Evolutionary conservation across 2,888 invertebrate species (phyloP), one percentile per base, ranked within the genome.

Genomic region (Epinotia bilunana): DNA sequence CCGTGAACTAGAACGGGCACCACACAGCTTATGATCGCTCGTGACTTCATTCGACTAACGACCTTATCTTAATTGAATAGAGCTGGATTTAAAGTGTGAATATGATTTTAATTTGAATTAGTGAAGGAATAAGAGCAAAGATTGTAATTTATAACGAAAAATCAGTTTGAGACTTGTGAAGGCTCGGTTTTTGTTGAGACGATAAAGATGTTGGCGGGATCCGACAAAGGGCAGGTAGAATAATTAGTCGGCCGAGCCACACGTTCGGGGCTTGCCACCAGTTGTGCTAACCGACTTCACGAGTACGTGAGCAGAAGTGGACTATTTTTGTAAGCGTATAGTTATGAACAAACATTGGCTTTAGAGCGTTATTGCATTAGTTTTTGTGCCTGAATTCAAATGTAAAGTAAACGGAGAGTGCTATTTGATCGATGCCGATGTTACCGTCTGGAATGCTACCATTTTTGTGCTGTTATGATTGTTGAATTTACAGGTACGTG

Each of bases 211-310:
- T 53, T 6, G 16, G 77, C 76, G 80, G 79, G 80, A 81, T 79
- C 78, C 60, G 61, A 61, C 23, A 65, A 57, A 63, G 64, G 77
- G 80, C 87, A 86, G 88, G 88, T 88, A 86, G 83, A 86, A 87
- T 87, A 87, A 88, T 88, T 87, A 88, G 87, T 87, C 81, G 83
- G 81, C 76, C 76, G 81, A 82, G 83, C 81, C 83, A 81, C 78
- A 78, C 80, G 78, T 79, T 80, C 77, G 76, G 79, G 4, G 39
- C 20, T 39, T 5, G 28, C 65, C 23, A 55, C 57, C 68, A 69
- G 43, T 58, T 64, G 60, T 20, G 49, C 28, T 28, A 49, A 46
- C 69, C 64, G 55, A 57, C 55, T 63, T 49, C 46, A 55, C 39
- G 62, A 39, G 39, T 18, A 68, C 68, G 57, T 55, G 18, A 39